Conservation (phyloP, 2,888 invertebrate genomes). For the Branchinecta sandiegonensis region DNA sequence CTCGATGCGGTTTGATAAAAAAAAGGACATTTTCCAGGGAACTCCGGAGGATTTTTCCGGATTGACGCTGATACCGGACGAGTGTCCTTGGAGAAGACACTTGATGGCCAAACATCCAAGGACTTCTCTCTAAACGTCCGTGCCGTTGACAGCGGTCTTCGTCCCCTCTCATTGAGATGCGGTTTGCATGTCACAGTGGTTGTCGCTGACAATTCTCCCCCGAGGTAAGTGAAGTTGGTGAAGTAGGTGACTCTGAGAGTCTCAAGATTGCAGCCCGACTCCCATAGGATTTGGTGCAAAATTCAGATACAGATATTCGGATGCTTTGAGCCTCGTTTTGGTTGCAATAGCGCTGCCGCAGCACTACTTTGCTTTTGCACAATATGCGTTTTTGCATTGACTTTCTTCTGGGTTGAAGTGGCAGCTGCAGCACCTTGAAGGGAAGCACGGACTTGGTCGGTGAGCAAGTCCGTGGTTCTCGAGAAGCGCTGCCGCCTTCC, state of each 20-base stretch:
- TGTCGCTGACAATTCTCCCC: constrained; percentile 75
- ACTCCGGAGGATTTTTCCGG: constrained; percentile 70
- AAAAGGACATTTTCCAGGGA: constrained; percentile 39
- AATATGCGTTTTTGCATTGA: no score
- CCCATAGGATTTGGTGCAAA: neutral
- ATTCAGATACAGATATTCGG: neutral
- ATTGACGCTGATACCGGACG: constrained; percentile 65
- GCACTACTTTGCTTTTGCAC: no score
- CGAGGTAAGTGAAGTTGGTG: constrained; percentile 41
- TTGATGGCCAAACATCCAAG: constrained; percentile 45
- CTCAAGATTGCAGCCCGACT: constrained; percentile 27
- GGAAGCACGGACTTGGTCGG: no score
- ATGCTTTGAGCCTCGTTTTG: no score
- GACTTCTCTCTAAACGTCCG: constrained; percentile 73
- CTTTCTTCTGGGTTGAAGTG: no score
- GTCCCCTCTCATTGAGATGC: constrained; percentile 53
- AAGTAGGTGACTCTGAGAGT: no score
- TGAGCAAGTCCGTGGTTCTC: no score
- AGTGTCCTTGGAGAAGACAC: constrained; percentile 36
- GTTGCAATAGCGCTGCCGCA: no score
- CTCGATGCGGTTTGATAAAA: no score
- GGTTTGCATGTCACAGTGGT: constrained; percentile 74
- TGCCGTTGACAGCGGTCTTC: constrained; percentile 62
- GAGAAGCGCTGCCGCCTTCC: no score
- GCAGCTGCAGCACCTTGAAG: no score